phyloP scores from a whole-genome alignment of 2,113 vertebrate genomes.

The Scatophagus argus region DNA sequence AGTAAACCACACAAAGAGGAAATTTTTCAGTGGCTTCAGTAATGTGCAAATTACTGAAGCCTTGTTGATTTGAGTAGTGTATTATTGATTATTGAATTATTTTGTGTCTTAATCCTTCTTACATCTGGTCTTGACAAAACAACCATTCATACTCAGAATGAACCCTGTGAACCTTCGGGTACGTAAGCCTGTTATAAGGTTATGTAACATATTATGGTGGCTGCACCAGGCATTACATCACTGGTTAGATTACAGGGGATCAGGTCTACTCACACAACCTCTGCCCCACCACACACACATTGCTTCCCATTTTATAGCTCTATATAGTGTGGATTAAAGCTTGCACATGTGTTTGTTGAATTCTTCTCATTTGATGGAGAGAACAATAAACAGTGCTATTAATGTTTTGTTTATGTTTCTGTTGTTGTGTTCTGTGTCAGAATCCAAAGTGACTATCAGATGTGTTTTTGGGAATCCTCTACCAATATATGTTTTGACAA shows the following conservation, averaged over 20 bases:
- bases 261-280: slow-evolving; percentile 62
- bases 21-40: neutral
- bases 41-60: neutral
- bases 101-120: slow-evolving; percentile 21
- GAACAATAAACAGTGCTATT: slow-evolving; percentile 21
- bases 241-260: slow-evolving; percentile 72
- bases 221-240: slow-evolving; percentile 73
- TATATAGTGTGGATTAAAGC: slow-evolving; percentile 29
- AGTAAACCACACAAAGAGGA: neutral
- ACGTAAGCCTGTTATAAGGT: slow-evolving; percentile 67
- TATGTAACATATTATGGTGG: slow-evolving; percentile 75
- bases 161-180: slow-evolving; percentile 69
- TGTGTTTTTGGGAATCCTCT: slow-evolving; percentile 1
- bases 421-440: neutral
- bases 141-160: slow-evolving; percentile 55
- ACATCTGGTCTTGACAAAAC: slow-evolving; percentile 54
- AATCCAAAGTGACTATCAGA: neutral
- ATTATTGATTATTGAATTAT: slow-evolving; percentile 26
- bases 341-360: slow-evolving; percentile 23
- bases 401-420: slow-evolving; percentile 20
- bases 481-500: slow-evolving; percentile 24
- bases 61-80: slow-evolving; percentile 21
- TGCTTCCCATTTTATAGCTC: slow-evolving; percentile 34
- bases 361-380: slow-evolving; percentile 23
- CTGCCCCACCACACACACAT: slow-evolving; percentile 32